A percentile compares a stretch with the other conserved stretches of the same genome.
Conservation (phyloP, 2,888 invertebrate species). For the Plebejus anna region DNA sequence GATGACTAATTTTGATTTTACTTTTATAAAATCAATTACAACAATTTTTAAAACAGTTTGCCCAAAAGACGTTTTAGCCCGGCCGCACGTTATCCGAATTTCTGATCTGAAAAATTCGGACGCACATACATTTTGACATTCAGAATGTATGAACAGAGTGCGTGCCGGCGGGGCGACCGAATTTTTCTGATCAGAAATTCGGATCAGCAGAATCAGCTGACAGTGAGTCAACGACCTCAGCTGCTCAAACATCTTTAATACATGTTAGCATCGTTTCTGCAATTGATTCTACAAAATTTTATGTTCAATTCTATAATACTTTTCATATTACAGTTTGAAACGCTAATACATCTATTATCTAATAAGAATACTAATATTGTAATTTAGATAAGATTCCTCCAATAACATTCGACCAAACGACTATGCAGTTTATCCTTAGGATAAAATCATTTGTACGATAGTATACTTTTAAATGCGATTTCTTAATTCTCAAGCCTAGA, state of each 20-base stretch:
- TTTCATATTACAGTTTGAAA: background rate
- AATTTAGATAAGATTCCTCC: background rate
- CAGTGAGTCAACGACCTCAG: too few relatives aligned
- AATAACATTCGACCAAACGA: background rate
- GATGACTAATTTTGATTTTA: background rate
- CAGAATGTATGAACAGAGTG: too few relatives aligned
- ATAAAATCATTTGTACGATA: background rate
- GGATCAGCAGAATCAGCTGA: too few relatives aligned
- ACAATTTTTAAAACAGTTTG: background rate
- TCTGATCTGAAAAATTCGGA: too few relatives aligned
- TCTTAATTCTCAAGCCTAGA: background rate
- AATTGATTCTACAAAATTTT: background rate
- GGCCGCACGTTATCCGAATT: too few relatives aligned
- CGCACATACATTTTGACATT: too few relatives aligned
- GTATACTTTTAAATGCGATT: constrained; percentile 6
- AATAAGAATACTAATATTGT: background rate
- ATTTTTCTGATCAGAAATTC: too few relatives aligned
- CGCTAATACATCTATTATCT: background rate
- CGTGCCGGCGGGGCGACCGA: too few relatives aligned
- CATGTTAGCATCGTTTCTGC: background rate
- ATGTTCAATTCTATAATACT: background rate
- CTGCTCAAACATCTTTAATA: too few relatives aligned
- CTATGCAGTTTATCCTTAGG: constrained; percentile 1
- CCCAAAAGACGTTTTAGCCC: background rate
- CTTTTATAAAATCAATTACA: background rate